A percentile compares a stretch with the other conserved stretches of the same genome.
These are phyloP conservation scores for Toxotes jaculatrix DNA, from an alignment of 2,113 vertebrate genomes.

Conservation along the genomic window DNA sequence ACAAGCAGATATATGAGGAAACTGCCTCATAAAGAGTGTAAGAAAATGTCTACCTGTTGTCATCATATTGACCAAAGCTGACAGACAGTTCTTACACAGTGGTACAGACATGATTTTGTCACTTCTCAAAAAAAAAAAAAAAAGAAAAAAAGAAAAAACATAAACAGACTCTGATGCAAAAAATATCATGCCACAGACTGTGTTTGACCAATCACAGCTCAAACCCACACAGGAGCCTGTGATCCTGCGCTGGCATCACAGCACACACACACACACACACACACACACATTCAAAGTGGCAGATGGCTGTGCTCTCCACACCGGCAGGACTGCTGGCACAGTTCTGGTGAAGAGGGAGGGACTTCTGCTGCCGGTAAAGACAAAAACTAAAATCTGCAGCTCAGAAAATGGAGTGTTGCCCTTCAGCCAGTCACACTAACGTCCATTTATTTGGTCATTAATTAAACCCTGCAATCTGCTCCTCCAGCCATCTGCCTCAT, in stretches of 20 bases:
- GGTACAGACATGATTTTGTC: not conserved
- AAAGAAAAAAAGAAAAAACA: too few relatives aligned
- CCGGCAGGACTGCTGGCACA: slow-evolving; percentile 65
- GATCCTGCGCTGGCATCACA: slow-evolving; percentile 45
- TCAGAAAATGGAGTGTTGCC: slow-evolving; percentile 23
- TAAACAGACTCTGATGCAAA: slow-evolving; percentile 1
- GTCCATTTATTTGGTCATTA: slow-evolving; percentile 49
- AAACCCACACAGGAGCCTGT: slow-evolving; percentile 21
- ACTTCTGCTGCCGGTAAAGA: slow-evolving; percentile 29
- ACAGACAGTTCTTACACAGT: not conserved
- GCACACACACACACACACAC: not conserved
- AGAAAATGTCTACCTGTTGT: not conserved
- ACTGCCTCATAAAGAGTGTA: not conserved
- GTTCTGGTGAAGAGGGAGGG: slow-evolving; percentile 26
- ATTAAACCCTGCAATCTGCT: slow-evolving; percentile 56
- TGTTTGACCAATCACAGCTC: slow-evolving; percentile 27
- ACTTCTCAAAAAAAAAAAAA: not conserved
- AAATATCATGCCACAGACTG: not conserved
- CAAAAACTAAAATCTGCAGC: slow-evolving; percentile 38
- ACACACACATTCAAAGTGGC: slow-evolving; percentile 36
- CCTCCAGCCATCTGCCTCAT: slow-evolving; percentile 45
- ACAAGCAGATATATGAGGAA: not conserved
- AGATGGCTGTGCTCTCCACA: slow-evolving; percentile 71
- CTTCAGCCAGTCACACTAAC: slow-evolving; percentile 35
- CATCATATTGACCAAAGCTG: not conserved